phyloP scores from a whole-genome alignment of 2,888 invertebrate species.

The Gnatocerus cornutus region DNA sequence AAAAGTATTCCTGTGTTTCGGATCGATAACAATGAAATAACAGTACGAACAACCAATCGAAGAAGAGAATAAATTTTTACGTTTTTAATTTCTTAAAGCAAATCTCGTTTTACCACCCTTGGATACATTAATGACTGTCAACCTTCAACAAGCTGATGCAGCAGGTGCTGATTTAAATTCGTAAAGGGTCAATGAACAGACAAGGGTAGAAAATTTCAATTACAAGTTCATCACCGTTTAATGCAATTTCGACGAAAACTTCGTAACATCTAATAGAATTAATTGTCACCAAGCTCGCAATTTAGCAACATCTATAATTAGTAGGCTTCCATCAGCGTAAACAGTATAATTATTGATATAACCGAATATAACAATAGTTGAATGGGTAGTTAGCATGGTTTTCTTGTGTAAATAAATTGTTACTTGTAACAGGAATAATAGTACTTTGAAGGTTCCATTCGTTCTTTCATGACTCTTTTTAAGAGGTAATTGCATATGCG shows the following conservation, averaged over 20 bases:
- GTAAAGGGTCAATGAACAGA: slow-evolving; percentile 39
- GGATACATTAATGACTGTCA: too few relatives aligned
- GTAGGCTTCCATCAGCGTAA: background rate
- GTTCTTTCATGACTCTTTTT: too few relatives aligned
- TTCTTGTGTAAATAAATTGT: background rate
- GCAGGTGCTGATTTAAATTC: slow-evolving; percentile 34
- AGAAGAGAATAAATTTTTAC: background rate
- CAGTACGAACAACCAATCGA: background rate
- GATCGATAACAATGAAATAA: background rate
- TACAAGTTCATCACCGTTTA: slow-evolving; percentile 29
- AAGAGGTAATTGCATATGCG: too few relatives aligned
- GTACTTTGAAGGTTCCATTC: background rate
- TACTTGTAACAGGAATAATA: background rate
- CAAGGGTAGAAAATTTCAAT: slow-evolving; percentile 35
- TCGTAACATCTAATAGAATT: slow-evolving; percentile 11
- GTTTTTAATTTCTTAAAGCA: too few relatives aligned
- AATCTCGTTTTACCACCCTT: too few relatives aligned
- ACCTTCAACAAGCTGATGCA: slow-evolving; percentile 19
- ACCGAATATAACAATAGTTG: background rate
- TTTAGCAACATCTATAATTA: background rate
- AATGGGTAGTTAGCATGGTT: background rate
- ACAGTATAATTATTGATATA: background rate
- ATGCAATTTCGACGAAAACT: slow-evolving; percentile 25
- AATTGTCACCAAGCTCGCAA: slow-evolving; percentile 3
- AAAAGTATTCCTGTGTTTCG: background rate